Conservation (phyloP, 2,888 invertebrate species). For the Agrochola macilenta region DNA sequence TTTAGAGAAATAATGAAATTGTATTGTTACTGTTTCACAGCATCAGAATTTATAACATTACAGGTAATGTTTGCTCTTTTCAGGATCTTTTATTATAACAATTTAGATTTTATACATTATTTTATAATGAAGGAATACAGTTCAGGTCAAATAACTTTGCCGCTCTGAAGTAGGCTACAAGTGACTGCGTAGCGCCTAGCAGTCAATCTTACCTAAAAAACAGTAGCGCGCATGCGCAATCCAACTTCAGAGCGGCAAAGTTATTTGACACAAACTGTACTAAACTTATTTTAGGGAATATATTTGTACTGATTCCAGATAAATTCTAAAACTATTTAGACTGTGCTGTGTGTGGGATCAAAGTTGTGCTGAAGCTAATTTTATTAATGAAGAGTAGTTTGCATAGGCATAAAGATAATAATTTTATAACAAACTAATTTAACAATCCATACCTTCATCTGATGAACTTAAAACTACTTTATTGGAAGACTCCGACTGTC, state of each 20-base stretch:
- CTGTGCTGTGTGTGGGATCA: neutral
- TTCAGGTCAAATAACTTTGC: no score
- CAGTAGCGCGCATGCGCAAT: no score
- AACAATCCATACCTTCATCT: conserved; percentile 73
- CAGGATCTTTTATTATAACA: neutral
- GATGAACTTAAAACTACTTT: conserved; percentile 79
- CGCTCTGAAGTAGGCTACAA: no score
- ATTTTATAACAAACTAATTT: neutral
- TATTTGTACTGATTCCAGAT: neutral
- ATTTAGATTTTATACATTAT: neutral
- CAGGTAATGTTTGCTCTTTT: neutral
- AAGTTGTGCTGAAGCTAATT: neutral
- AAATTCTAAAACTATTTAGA: neutral
- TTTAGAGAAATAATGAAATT: neutral
- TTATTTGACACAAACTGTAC: no score
- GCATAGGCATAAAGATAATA: neutral
- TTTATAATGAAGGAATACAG: neutral
- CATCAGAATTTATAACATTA: neutral
- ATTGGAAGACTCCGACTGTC: conserved; percentile 71
- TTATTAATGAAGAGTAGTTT: neutral
- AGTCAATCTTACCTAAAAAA: no score
- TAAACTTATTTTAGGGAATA: no score
- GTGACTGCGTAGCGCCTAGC: no score
- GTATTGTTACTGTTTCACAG: neutral
- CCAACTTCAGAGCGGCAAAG: no score